Percentiles rank a stretch among this genome's conserved stretches.
Conservation (phyloP, 2,113 vertebrate species). For the Calypte anna region DNA sequence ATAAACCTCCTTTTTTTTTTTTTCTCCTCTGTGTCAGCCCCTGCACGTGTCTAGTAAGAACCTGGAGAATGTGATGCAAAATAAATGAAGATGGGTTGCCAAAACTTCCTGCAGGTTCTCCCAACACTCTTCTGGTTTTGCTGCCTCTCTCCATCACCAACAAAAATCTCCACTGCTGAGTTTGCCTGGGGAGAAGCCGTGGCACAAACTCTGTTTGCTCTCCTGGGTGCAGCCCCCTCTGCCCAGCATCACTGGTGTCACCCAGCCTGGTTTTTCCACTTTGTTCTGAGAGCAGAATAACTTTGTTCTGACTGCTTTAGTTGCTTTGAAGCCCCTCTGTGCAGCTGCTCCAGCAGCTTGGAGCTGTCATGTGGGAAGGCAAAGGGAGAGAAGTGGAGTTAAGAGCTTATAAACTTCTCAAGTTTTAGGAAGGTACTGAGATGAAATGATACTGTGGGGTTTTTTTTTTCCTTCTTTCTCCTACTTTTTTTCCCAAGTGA, state of each 20-base stretch:
- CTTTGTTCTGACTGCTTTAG: neutral
- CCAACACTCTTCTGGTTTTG: neutral
- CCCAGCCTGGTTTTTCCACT: neutral
- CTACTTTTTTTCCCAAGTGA: neutral
- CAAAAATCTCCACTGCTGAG: accelerated
- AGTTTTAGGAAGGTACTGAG: constrained; percentile 44
- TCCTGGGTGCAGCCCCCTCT: neutral
- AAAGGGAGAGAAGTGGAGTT: neutral
- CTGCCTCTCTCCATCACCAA: neutral
- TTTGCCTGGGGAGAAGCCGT: neutral
- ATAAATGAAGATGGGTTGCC: neutral
- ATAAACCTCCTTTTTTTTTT: neutral
- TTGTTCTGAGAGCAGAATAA: constrained; percentile 36
- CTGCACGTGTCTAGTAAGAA: accelerated
- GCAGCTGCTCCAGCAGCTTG: constrained; percentile 64
- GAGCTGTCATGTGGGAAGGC: constrained; percentile 26
- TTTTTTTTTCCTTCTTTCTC: constrained; percentile 16
- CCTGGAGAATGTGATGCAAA: neutral
- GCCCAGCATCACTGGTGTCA: neutral
- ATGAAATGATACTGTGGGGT: neutral
- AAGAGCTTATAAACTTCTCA: constrained; percentile 36
- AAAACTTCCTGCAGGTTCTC: neutral
- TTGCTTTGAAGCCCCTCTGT: constrained; percentile 33
- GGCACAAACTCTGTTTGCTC: accelerated
- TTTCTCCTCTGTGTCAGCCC: neutral